A percentile compares a stretch with the other conserved stretches of the same genome.
phyloP scores from a whole-genome alignment of 2,888 invertebrate genomes.

The Dysmachus trigonus region DNA sequence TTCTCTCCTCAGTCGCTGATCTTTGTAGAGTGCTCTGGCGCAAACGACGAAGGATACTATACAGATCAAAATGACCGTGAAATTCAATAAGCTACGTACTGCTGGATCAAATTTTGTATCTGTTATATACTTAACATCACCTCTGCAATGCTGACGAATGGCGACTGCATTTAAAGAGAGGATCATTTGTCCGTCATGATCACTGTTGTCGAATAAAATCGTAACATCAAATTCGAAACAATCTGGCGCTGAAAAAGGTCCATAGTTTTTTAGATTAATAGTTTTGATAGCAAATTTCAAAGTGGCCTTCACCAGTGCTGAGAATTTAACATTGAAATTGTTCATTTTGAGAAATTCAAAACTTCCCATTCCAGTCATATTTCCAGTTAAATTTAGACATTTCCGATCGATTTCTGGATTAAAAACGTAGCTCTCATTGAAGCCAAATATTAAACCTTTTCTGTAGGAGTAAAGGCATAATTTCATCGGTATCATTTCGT shows the following conservation, averaged over 20 bases:
- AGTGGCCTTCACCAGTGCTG: slow-evolving; percentile 77
- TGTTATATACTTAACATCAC: slow-evolving; percentile 78
- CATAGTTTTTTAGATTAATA: slow-evolving; percentile 88
- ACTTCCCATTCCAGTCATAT: slow-evolving; percentile 58
- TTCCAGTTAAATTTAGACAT: slow-evolving; percentile 71
- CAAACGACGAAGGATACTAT: slow-evolving; percentile 85
- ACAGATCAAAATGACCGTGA: slow-evolving; percentile 83
- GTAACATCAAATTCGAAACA: slow-evolving; percentile 87
- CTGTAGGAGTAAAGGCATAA: slow-evolving; percentile 84
- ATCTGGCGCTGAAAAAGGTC: slow-evolving; percentile 88
- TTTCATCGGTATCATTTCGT: slow-evolving; percentile 75
- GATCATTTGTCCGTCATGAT: slow-evolving; percentile 94
- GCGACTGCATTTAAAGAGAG: slow-evolving; percentile 82
- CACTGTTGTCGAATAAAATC: slow-evolving; percentile 87
- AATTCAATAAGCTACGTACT: slow-evolving; percentile 80
- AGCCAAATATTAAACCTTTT: slow-evolving; percentile 83
- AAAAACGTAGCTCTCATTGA: slow-evolving; percentile 90
- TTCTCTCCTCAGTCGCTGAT: slow-evolving; percentile 80
- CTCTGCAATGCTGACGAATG: slow-evolving; percentile 79
- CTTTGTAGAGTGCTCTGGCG: slow-evolving; percentile 87
- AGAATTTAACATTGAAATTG: slow-evolving; percentile 78
- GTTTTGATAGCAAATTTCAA: slow-evolving; percentile 85
- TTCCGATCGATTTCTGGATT: slow-evolving; percentile 77
- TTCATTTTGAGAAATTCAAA: slow-evolving; percentile 68
- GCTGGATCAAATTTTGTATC: slow-evolving; percentile 80